Base-by-base conservation (phyloP, 2,113 vertebrate genomes). In the Hyperopisus bebe region DNA sequence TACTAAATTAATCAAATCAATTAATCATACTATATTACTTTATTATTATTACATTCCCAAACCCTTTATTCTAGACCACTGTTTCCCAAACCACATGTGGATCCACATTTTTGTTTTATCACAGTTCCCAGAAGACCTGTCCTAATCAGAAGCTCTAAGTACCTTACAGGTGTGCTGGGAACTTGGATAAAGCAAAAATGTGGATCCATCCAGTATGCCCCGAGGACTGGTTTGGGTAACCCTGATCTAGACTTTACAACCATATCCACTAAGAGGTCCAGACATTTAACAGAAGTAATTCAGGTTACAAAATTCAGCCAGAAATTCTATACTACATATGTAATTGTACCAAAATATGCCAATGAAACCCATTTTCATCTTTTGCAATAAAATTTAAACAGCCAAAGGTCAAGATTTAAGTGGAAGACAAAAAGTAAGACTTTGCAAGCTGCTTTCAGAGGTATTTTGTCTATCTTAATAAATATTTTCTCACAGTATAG, bases 381-480 rank as follows among this genome's bases (percentile, higher is more conserved):
- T 47, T 83, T 21, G 31, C 10, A 48, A n/a, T 47, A 10, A 85
- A 31, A 84, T 84, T 5, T 46, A 13, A 44, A 83, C 66, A 42
- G 53, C 86, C 82, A 48, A 84, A 70, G 53, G 80, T 89, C 82
- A 48, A 21, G 11, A 44, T 55, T 48, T 85, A 24, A 84, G 31
- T 66, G 82, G 44, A 44, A 89, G 47, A 89, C 9, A 51, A 86
- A 86, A 70, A 74, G 44, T 42, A 42, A 53, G 35, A 66, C 42
- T 21, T 89, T 48, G 53, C 84, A 85, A 70, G 47, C 46, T 53
- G 31, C 85, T 66, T 77, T 77, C 1, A 77, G 62, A 51, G 46
- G n/a, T 48, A 66, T 87, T 77, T 87, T 17, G 84, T 77, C 47
- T 66, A 27, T 27, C n/a, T 9, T 42, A 74, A 90, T 74, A 90